A percentile compares a stretch with the other conserved stretches of the same genome.
These are phyloP conservation scores for Lithophane semibrunnea DNA, from an alignment of 2,888 invertebrate species.

Conservation along the genomic window DNA sequence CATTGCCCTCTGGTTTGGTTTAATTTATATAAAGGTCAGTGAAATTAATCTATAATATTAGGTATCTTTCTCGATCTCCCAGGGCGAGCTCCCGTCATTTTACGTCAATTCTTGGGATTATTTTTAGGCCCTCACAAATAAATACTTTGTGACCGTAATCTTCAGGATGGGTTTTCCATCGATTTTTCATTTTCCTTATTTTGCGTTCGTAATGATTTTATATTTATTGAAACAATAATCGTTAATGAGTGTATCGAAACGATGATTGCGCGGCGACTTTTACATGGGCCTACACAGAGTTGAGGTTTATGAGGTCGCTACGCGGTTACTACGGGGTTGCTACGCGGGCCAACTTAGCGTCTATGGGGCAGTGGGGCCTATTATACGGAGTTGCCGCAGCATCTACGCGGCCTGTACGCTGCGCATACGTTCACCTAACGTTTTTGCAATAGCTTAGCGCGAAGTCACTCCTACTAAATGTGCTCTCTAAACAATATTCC, in stretches of 20 bases:
- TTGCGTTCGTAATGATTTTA: background rate
- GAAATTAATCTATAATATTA: conserved; percentile 21
- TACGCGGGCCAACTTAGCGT: background rate
- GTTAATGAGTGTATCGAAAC: background rate
- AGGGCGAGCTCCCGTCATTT: background rate
- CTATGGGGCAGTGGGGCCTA: too few species aligned
- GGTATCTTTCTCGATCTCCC: background rate
- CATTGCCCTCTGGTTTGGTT: conserved; percentile 15
- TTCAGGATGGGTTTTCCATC: background rate
- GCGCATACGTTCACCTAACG: background rate
- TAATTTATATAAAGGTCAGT: conserved; percentile 24
- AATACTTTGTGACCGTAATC: background rate
- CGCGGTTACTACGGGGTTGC: background rate
- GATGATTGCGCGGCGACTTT: background rate
- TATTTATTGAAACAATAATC: background rate
- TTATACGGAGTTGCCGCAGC: background rate
- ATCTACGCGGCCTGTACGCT: background rate
- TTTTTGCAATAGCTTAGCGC: background rate
- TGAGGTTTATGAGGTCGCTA: too few species aligned
- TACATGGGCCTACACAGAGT: too few species aligned
- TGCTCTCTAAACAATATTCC: background rate
- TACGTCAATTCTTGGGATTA: background rate
- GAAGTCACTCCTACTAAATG: background rate
- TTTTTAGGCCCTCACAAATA: background rate
- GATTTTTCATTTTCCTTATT: background rate